Conservation (phyloP, 2,113 vertebrate genomes). For the Hymenochirus boettgeri region DNA sequence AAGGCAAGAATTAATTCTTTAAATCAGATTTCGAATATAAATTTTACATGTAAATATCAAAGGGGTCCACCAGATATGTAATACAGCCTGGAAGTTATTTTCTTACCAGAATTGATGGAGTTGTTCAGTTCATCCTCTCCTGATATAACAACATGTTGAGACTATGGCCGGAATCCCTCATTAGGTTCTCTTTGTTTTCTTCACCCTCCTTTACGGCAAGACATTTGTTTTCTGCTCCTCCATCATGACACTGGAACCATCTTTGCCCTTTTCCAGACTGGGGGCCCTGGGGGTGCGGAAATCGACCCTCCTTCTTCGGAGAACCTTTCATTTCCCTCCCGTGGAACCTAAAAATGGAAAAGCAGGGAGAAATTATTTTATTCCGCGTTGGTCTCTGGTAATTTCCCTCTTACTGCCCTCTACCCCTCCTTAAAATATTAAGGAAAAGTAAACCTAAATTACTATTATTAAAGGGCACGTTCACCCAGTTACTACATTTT, state of each 20-base stretch:
- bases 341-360: slow-evolving; percentile 69
- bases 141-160: slow-evolving; percentile 66
- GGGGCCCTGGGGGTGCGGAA: slow-evolving; percentile 73
- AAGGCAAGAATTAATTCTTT: too few relatives aligned
- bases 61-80: too few relatives aligned
- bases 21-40: too few relatives aligned
- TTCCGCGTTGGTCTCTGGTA: too few relatives aligned
- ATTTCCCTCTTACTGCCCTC: too few relatives aligned
- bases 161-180: slow-evolving; percentile 73
- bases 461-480: too few relatives aligned
- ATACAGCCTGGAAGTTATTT: background rate
- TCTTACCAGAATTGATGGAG: slow-evolving; percentile 90
- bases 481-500: too few relatives aligned
- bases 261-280: slow-evolving; percentile 73
- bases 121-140: slow-evolving; percentile 87
- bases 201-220: slow-evolving; percentile 67
- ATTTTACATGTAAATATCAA: too few relatives aligned
- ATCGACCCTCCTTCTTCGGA: slow-evolving; percentile 77
- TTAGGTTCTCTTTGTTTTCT: slow-evolving; percentile 94
- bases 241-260: slow-evolving; percentile 53
- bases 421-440: too few relatives aligned
- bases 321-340: slow-evolving; percentile 78
- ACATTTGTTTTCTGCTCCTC: slow-evolving; percentile 61
- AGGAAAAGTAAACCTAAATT: too few relatives aligned
- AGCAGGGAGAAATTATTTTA: too few relatives aligned